A percentile compares a stretch with the other conserved stretches of the same genome.
These are phyloP conservation scores for Oophaga pumilio DNA, from an alignment of 2,113 vertebrate species.

Conservation along the genomic window DNA sequence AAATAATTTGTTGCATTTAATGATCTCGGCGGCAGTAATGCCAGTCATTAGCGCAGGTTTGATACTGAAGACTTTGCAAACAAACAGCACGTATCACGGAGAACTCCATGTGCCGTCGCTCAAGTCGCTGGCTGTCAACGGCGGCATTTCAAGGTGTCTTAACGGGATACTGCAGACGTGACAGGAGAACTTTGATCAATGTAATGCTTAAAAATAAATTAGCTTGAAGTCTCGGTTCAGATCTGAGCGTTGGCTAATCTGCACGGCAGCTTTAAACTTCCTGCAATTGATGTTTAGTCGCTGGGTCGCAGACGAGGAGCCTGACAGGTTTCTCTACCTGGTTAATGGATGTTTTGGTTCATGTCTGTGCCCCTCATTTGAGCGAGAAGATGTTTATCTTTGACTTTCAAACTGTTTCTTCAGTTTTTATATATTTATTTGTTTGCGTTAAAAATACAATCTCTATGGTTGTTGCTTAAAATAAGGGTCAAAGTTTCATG, in stretches of 20 bases:
- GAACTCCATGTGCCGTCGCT: background rate
- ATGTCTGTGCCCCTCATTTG: background rate
- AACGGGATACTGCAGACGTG: constrained; percentile 7
- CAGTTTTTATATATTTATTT: background rate
- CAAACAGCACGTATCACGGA: constrained; percentile 28
- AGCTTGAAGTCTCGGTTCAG: constrained; percentile 43
- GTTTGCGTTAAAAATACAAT: background rate
- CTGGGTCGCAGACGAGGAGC: background rate
- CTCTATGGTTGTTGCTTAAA: too few species aligned
- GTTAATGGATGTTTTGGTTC: constrained; percentile 35
- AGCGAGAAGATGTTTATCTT: constrained; percentile 22
- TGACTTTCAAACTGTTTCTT: background rate
- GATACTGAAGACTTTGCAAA: constrained; percentile 41
- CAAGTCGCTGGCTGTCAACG: constrained; percentile 21
- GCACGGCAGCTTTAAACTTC: constrained; percentile 12
- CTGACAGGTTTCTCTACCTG: constrained; percentile 40
- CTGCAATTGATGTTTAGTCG: constrained; percentile 36
- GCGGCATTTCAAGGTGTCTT: constrained; percentile 48
- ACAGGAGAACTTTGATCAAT: constrained; percentile 51
- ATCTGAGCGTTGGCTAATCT: constrained; percentile 27
- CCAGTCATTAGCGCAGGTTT: constrained; percentile 9
- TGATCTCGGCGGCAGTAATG: constrained; percentile 35
- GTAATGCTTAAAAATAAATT: constrained; percentile 52
- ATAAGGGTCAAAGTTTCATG: too few species aligned
- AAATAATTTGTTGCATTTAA: constrained; percentile 54